phyloP scores from a whole-genome alignment of 2,797 vertebrate species.

The Manis pentadactyla region DNA sequence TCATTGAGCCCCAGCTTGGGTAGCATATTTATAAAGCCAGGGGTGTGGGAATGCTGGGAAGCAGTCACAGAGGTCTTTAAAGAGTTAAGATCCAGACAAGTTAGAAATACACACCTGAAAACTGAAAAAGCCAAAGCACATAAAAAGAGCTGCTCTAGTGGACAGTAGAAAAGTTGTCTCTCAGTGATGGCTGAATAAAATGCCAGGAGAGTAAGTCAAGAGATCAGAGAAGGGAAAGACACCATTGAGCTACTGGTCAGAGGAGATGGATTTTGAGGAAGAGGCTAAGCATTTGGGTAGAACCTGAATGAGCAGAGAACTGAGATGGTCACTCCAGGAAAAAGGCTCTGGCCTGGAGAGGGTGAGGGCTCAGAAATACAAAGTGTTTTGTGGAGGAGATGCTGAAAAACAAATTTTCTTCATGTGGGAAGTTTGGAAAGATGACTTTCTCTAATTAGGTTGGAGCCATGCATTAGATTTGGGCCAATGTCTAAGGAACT shows the following conservation, averaged over 20 bases:
- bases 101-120: not conserved
- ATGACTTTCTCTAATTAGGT: not conserved
- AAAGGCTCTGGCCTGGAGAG: not conserved
- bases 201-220: not conserved
- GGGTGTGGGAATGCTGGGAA: not conserved
- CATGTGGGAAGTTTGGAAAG: not conserved
- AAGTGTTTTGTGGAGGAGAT: not conserved
- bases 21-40: not conserved
- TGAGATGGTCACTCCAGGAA: not conserved
- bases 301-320: not conserved
- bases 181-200: not conserved
- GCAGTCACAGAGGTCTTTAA: not conserved
- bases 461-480: not conserved
- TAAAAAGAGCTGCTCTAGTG: not conserved
- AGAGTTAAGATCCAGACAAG: not conserved
- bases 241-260: not conserved
- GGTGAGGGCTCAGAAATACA: not conserved
- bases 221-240: not conserved
- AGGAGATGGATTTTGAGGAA: not conserved
- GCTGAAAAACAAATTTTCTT: not conserved
- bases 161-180: not conserved
- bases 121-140: not conserved
- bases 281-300: not conserved
- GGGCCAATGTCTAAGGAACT: not conserved
- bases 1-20: not conserved